Evolutionary conservation across 2,797 vertebrate genomes (phyloP).

Genomic region (Etheostoma nigrum): DNA sequence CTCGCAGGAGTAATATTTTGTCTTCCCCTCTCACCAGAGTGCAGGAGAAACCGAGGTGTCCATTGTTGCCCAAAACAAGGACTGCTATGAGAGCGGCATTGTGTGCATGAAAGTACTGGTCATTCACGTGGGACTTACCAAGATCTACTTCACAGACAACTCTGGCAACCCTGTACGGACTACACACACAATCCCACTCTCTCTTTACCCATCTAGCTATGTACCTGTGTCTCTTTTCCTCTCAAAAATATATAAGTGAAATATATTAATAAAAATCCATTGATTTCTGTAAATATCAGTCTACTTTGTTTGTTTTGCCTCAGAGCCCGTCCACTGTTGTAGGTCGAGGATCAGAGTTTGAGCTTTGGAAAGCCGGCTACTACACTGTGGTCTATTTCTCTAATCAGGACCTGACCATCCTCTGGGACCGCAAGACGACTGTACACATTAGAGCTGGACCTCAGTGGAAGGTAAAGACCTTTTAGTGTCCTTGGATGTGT

Average conservation of each 20-base stretch:
- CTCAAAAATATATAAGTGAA: background rate
- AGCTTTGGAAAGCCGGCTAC: slow-evolving; percentile 94
- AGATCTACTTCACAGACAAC: slow-evolving; percentile 94
- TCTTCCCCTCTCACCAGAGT: slow-evolving; percentile 84
- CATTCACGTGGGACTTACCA: slow-evolving; percentile 93
- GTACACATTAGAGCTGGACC: slow-evolving; percentile 96
- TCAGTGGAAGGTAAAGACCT: slow-evolving; percentile 91
- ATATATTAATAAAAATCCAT: background rate
- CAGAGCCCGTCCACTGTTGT: slow-evolving; percentile 86
- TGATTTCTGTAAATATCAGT: background rate
- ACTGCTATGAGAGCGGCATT: slow-evolving; percentile 98
- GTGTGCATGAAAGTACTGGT: slow-evolving; percentile 96
- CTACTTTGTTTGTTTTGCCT: slow-evolving; percentile 25
- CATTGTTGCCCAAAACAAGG: slow-evolving; percentile 96
- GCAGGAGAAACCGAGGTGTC: slow-evolving; percentile 91
- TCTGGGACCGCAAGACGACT: slow-evolving; percentile 98
- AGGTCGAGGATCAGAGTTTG: slow-evolving; percentile 89
- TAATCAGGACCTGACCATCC: slow-evolving; percentile 92
- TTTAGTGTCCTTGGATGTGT: background rate
- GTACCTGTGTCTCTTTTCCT: background rate
- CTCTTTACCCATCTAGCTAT: background rate
- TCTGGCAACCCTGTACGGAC: slow-evolving; percentile 90
- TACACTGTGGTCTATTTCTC: slow-evolving; percentile 94
- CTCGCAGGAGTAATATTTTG: slow-evolving; percentile 23
- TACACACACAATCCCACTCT: slow-evolving; percentile 26